These are phyloP conservation scores for Enteromius thamalakanensis DNA, from an alignment of 2,797 vertebrate genomes.

Conservation along the genomic window DNA sequence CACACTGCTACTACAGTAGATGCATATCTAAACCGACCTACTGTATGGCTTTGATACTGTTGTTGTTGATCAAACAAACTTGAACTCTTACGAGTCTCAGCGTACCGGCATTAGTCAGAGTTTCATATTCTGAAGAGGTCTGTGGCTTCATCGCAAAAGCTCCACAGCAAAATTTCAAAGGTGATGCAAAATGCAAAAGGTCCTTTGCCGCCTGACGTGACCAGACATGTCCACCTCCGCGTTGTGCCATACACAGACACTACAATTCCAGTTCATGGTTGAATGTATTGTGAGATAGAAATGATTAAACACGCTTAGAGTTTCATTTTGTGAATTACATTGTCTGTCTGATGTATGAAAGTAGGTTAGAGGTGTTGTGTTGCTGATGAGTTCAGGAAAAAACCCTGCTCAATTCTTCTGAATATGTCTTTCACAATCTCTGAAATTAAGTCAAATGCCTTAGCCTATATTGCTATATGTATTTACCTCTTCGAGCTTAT, in stretches of 20 bases:
- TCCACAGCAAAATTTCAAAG: conserved; percentile 71
- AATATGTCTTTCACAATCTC: conserved; percentile 23
- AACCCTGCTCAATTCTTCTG: neutral
- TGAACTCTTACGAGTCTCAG: conserved; percentile 65
- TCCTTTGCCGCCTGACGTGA: conserved; percentile 59
- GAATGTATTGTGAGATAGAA: conserved; percentile 40
- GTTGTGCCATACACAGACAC: conserved; percentile 35
- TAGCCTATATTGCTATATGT: neutral
- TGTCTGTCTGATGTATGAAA: conserved; percentile 33
- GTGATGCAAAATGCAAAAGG: conserved; percentile 64
- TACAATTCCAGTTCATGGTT: conserved; percentile 14
- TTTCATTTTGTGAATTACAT: conserved; percentile 40
- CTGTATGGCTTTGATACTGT: conserved; percentile 59
- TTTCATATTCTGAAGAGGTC: conserved; percentile 76
- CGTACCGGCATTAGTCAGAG: conserved; percentile 81
- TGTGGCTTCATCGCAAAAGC: conserved; percentile 72
- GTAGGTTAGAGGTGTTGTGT: conserved; percentile 34
- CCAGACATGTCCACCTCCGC: conserved; percentile 54
- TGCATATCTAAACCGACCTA: conserved; percentile 56
- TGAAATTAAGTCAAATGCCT: conserved; percentile 19
- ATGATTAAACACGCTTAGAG: conserved; percentile 31
- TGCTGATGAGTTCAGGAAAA: neutral
- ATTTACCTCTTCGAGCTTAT: conserved; percentile 5
- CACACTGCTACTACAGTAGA: conserved; percentile 54
- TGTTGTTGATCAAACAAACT: conserved; percentile 69